These are phyloP conservation scores for Hipparchia sbordonii DNA, from an alignment of 2,888 invertebrate species.

Conservation along the genomic window DNA sequence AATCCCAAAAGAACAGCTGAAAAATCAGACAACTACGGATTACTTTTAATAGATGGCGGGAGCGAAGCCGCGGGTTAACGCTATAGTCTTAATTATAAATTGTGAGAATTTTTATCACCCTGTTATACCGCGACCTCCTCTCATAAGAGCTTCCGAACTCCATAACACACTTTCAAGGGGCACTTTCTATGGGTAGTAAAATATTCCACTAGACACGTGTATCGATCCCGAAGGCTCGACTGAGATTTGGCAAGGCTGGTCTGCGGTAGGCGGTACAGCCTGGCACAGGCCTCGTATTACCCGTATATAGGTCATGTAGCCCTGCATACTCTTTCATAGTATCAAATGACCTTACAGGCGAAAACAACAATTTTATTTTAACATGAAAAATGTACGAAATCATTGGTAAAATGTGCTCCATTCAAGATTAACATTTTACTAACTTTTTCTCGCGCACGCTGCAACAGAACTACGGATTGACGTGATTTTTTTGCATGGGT, in stretches of 20 bases:
- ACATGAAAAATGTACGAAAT: not conserved
- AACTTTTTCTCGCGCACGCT: too few species aligned
- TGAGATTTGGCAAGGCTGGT: slow-evolving; percentile 56
- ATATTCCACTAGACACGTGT: slow-evolving; percentile 50
- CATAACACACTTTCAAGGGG: slow-evolving; percentile 50
- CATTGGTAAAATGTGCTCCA: not conserved
- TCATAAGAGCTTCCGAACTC: slow-evolving; percentile 82
- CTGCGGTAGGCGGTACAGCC: slow-evolving; percentile 49
- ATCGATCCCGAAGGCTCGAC: slow-evolving; percentile 57
- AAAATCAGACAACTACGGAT: too few species aligned
- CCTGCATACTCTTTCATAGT: not conserved
- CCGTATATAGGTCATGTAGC: slow-evolving; percentile 42
- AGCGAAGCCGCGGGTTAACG: too few species aligned
- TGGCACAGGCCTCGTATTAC: slow-evolving; percentile 49
- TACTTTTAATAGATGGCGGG: too few species aligned
- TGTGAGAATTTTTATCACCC: slow-evolving; percentile 63
- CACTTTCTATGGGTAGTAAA: slow-evolving; percentile 4
- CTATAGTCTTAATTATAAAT: too few species aligned
- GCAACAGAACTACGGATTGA: too few species aligned
- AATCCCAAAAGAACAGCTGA: too few species aligned
- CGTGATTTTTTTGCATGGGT: too few species aligned
- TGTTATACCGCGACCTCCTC: slow-evolving; percentile 83
- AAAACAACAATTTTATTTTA: not conserved
- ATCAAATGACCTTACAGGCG: slow-evolving; percentile 9
- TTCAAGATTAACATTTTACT: not conserved